phyloP scores from a whole-genome alignment of 2,797 vertebrate genomes.

The Lindbergichthys nudifrons region DNA sequence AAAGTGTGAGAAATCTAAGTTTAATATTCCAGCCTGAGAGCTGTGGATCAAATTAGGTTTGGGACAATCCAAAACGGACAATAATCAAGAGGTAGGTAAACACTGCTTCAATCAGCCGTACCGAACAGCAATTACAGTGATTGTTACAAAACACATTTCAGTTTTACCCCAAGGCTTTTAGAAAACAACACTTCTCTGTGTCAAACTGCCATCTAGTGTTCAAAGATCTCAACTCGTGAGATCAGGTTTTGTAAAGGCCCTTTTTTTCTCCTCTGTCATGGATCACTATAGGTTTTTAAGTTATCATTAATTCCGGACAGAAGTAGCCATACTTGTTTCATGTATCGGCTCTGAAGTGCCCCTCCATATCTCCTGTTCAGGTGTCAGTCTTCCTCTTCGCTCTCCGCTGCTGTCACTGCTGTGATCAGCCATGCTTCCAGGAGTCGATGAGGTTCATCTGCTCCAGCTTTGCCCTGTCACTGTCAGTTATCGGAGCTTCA shows the following conservation, averaged over 20 bases:
- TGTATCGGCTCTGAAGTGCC: constrained; percentile 28
- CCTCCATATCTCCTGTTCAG: constrained; percentile 20
- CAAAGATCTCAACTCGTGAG: constrained; percentile 1
- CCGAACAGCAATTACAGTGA: constrained; percentile 46
- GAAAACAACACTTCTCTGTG: constrained; percentile 36
- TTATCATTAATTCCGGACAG: constrained; percentile 21
- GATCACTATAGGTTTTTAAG: constrained; percentile 10
- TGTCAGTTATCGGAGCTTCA: constrained; percentile 59
- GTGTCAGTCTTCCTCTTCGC: constrained; percentile 19
- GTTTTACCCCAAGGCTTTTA: not conserved
- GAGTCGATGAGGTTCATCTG: constrained; percentile 68
- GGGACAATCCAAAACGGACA: constrained; percentile 45
- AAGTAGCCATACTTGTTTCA: constrained; percentile 18
- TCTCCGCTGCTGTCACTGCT: constrained; percentile 30
- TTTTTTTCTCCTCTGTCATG: constrained; percentile 5
- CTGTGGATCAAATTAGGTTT: constrained; percentile 38
- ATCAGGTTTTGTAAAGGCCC: not conserved
- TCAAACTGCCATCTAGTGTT: constrained; percentile 74
- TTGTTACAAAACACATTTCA: constrained; percentile 19
- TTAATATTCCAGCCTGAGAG: constrained; percentile 37
- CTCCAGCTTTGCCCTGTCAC: constrained; percentile 57
- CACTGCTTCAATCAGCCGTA: constrained; percentile 39
- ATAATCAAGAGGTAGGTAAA: constrained; percentile 38
- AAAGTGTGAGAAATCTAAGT: not conserved
- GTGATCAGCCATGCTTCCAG: constrained; percentile 59